Conservation (phyloP, 1,140 invertebrate genomes). For the Sitobion miscanthi region DNA sequence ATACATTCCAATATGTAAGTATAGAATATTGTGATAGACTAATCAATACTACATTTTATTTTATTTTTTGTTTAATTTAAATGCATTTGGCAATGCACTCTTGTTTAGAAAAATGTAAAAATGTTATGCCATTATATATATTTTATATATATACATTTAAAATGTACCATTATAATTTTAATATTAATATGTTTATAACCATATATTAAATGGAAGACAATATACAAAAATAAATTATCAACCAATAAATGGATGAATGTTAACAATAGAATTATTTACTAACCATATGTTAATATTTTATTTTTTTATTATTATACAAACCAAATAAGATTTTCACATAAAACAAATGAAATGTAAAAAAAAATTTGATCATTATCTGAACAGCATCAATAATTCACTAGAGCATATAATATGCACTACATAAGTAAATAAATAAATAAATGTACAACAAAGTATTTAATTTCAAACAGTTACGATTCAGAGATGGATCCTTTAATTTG, state of each 20-base stretch:
- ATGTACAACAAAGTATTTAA: not conserved
- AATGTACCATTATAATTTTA: constrained; percentile 20
- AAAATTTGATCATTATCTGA: not conserved
- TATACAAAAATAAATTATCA: constrained; percentile 31
- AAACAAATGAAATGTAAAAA: not conserved
- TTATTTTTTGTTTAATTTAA: constrained; percentile 17
- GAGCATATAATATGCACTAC: not conserved
- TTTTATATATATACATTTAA: not conserved
- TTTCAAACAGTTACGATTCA: not conserved
- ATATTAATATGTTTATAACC: constrained; percentile 27
- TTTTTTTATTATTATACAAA: not conserved
- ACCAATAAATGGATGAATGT: too few relatives aligned
- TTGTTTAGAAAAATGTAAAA: constrained; percentile 28
- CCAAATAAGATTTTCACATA: not conserved
- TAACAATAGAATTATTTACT: constrained; percentile 12
- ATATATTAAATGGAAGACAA: constrained; percentile 13
- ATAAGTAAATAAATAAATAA: not conserved
- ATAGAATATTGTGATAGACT: constrained; percentile 43
- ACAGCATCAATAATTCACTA: constrained; percentile 3
- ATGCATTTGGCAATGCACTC: not conserved
- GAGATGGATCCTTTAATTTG: not conserved
- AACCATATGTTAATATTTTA: not conserved
- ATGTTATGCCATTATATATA: constrained; percentile 15
- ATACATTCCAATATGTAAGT: constrained; percentile 37
- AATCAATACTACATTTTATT: constrained; percentile 21